Base-by-base conservation (phyloP, 2,888 invertebrate species). In the Aphidius colemani region DNA sequence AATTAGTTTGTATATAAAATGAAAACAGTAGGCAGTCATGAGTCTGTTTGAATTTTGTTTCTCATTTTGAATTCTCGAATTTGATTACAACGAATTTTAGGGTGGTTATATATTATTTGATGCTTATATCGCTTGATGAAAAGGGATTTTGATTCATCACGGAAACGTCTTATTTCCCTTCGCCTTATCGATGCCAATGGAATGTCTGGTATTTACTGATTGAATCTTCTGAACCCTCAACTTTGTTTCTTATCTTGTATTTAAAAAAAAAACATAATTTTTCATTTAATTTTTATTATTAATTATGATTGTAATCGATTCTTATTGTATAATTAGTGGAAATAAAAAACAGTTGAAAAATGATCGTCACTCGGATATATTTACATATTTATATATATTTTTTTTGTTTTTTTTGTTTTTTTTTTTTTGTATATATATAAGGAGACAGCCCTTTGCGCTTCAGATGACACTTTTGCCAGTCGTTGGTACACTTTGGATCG, bases 151-250 rank as follows among this genome's bases (percentile, higher is more conserved):
- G 75, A 77, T 78, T 72, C 70, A 64, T 66, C 59, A 50, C 64
- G 68, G 61, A 65, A 74, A 76, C 75, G 73, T 77, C 79, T 80
- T 77, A 78, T 73, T 30, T 79, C 70, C 71, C 64, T 66, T 67
- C 69, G 73, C 71, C 72, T 76, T 76, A 79, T 80, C 73, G 79
- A 78, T 68, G 77, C 75, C 68, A 66, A 65, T 67, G 78, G 81
- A 81, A 81, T 81, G 69, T 70, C 63, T 70, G 78, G 81, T 74
- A 80, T 81, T 70, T 72, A 71, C 73, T 81, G 80, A 81, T 81
- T 80, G 81, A 80, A 81, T 79, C 75, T 72, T 72, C 69, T 39
- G 64, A 68, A 66, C 67, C 65, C 41, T 39, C 62, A 43, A 58
- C 49, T 18, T 58, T n/a, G n/a, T 53, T 41, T 48, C 58, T 61